These are phyloP conservation scores for Panulirus ornatus DNA, from an alignment of 1,140 invertebrate genomes.

Conservation along the genomic window DNA sequence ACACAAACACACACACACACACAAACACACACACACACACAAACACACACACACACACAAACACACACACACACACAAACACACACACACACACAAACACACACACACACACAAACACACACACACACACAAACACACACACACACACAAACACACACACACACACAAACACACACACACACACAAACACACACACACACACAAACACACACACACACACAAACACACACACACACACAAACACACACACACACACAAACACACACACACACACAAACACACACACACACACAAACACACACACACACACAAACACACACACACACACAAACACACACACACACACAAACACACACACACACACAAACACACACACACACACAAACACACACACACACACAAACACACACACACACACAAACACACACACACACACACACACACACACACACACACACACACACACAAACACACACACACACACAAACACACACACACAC, in stretches of 20 bases:
- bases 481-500: no score
- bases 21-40: no score
- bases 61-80: no score
- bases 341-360: not conserved
- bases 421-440: no score
- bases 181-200: not conserved
- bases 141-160: no score
- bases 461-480: no score
- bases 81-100: no score
- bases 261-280: not conserved
- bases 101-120: no score
- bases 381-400: not conserved
- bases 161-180: no score
- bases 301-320: not conserved
- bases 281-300: not conserved
- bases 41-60: no score
- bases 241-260: not conserved
- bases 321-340: not conserved
- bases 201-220: not conserved
- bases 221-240: not conserved
- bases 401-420: not conserved
- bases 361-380: not conserved
- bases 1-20: not conserved
- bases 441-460: no score
- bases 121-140: no score